Percentiles rank a stretch among this genome's conserved stretches.
Conservation (phyloP, 2,113 vertebrate species). For the Dasypus novemcinctus region DNA sequence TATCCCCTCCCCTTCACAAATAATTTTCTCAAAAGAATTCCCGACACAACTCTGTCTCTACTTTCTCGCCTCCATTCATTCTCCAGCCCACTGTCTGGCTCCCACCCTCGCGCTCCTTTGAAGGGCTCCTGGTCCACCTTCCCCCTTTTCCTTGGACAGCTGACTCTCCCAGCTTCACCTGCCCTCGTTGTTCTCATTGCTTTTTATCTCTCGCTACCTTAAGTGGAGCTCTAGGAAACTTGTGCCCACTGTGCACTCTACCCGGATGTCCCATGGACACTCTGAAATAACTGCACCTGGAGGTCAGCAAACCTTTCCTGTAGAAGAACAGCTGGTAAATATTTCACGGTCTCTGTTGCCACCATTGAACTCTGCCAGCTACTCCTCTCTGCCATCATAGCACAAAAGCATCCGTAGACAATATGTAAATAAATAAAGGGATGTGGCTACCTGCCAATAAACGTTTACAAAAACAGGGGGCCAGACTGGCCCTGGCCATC, state of each 20-base stretch:
- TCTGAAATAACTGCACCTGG: background rate
- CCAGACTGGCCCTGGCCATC: background rate
- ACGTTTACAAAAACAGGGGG: background rate
- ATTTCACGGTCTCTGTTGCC: background rate
- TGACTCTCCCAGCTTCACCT: background rate
- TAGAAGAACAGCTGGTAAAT: background rate
- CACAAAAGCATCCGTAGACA: background rate
- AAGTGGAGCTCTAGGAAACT: background rate
- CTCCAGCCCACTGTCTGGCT: background rate
- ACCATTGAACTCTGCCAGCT: background rate
- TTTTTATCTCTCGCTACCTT: background rate
- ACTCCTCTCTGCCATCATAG: background rate
- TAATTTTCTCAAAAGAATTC: background rate
- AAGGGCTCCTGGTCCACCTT: background rate
- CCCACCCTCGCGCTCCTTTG: too few relatives aligned
- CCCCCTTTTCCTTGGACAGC: background rate
- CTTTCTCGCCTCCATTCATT: background rate
- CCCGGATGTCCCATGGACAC: background rate
- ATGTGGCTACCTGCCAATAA: background rate
- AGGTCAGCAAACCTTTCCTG: too few relatives aligned
- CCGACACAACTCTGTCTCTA: too few relatives aligned
- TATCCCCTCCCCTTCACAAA: background rate
- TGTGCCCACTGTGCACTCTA: background rate
- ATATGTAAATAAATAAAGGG: too few relatives aligned
- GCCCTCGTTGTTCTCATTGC: background rate